These are phyloP conservation scores for Standfussiana lucernea DNA, from an alignment of 2,888 invertebrate species.

Conservation along the genomic window DNA sequence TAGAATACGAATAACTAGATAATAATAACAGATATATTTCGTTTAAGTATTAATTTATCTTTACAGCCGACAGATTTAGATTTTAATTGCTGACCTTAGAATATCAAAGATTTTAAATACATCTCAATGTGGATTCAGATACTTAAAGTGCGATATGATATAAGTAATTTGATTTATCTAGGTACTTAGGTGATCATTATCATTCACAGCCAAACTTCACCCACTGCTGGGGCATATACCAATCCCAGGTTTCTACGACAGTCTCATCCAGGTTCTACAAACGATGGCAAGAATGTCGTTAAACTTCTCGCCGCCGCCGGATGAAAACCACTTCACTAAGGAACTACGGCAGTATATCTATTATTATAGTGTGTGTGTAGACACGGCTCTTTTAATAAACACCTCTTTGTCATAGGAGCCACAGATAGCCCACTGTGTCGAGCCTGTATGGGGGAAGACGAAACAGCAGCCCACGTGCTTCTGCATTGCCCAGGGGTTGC, in stretches of 20 bases:
- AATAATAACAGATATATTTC: not conserved
- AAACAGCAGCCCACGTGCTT: too few relatives aligned
- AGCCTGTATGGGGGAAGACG: too few relatives aligned
- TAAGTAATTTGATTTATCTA: not conserved
- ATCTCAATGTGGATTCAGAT: conserved; percentile 2
- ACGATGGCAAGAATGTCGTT: not conserved
- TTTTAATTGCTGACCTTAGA: conserved; percentile 3
- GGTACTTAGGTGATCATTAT: not conserved
- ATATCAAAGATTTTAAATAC: conserved; percentile 11
- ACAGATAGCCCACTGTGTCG: too few relatives aligned
- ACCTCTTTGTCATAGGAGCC: too few relatives aligned
- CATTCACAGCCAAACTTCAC: not conserved
- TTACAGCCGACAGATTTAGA: conserved; percentile 16
- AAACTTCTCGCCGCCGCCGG: not conserved
- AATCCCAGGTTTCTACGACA: not conserved
- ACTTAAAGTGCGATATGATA: not conserved
- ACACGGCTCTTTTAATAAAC: too few relatives aligned
- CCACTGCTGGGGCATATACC: not conserved
- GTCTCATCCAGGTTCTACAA: not conserved
- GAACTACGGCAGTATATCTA: not conserved
- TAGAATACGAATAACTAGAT: not conserved
- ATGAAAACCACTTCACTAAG: not conserved
- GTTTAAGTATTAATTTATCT: conserved; percentile 20
- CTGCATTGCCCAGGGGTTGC: too few relatives aligned
- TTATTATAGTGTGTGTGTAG: too few relatives aligned